Conservation (phyloP, 1,140 invertebrate species). For the Nixonia krombeini region DNA sequence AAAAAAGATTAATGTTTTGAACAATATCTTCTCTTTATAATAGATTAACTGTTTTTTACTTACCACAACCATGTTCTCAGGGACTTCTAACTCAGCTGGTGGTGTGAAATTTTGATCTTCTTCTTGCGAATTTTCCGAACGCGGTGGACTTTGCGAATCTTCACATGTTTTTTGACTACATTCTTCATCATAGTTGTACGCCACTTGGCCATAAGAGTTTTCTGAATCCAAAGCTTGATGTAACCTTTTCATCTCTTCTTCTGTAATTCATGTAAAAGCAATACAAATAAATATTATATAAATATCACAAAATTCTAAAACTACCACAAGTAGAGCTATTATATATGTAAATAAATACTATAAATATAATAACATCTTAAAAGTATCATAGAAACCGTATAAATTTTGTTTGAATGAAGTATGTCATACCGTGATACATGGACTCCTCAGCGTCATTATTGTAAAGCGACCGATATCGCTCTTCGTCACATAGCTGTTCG, state of each 20-base stretch:
- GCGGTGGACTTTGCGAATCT: conserved; percentile 63
- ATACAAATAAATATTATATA: not conserved
- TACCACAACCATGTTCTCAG: conserved; percentile 81
- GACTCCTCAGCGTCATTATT: conserved; percentile 89
- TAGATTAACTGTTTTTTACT: conserved; percentile 60
- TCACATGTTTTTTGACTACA: conserved; percentile 58
- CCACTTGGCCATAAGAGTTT: conserved; percentile 83
- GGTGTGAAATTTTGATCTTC: conserved; percentile 83
- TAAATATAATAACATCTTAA: too few relatives aligned
- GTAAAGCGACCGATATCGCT: conserved; percentile 89
- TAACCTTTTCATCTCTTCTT: conserved; percentile 91
- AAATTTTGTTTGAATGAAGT: too few relatives aligned
- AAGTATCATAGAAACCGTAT: too few relatives aligned
- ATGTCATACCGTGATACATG: conserved; percentile 89
- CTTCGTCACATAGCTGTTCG: conserved; percentile 91
- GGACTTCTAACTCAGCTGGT: conserved; percentile 80
- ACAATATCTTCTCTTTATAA: not conserved
- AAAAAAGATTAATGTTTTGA: not conserved
- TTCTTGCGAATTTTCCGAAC: conserved; percentile 63
- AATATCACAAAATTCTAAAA: conserved; percentile 7
- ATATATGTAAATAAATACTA: too few relatives aligned
- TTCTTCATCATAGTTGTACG: conserved; percentile 83
- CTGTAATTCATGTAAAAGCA: conserved; percentile 71
- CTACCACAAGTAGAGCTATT: too few relatives aligned
- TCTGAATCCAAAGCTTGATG: conserved; percentile 80